Evolutionary conservation across 2,888 invertebrate genomes (phyloP).

Genomic region (Marasmarcha lunaedactyla): DNA sequence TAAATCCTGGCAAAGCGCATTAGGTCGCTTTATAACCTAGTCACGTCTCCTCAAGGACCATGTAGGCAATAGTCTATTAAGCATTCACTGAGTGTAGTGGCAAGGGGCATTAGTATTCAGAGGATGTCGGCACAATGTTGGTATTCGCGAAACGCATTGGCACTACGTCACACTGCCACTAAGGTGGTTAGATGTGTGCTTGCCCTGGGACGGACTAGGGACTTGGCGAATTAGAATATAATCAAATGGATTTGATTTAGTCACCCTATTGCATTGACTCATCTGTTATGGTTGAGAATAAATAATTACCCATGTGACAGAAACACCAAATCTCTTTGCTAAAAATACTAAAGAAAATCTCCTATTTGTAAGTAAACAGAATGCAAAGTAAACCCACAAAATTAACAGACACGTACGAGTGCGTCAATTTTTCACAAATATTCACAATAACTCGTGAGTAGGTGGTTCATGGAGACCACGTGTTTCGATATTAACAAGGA

Average conservation of each 20-base stretch:
- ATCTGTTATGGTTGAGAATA: too few relatives aligned
- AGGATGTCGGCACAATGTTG: constrained; percentile 20
- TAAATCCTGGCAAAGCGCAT: neutral
- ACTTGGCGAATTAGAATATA: neutral
- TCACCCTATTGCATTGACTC: neutral
- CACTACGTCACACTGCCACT: constrained; percentile 54
- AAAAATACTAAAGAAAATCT: too few relatives aligned
- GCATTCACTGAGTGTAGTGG: constrained; percentile 25
- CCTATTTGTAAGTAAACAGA: too few relatives aligned
- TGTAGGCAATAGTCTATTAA: constrained; percentile 18
- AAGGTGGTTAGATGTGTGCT: constrained; percentile 35
- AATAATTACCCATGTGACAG: too few relatives aligned
- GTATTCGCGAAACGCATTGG: constrained; percentile 44
- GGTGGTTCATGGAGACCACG: constrained; percentile 18
- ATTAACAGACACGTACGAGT: neutral
- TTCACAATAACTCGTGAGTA: constrained; percentile 22
- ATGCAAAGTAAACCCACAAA: neutral
- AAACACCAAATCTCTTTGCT: too few relatives aligned
- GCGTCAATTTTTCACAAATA: too few relatives aligned
- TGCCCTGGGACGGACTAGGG: constrained; percentile 33
- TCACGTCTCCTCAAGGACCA: constrained; percentile 6
- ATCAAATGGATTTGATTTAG: neutral
- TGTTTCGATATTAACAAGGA: constrained; percentile 26
- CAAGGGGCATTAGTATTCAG: constrained; percentile 33
- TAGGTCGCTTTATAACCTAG: constrained; percentile 3